phyloP scores from a whole-genome alignment of 1,140 invertebrate species.

The Drosophila pachea region DNA sequence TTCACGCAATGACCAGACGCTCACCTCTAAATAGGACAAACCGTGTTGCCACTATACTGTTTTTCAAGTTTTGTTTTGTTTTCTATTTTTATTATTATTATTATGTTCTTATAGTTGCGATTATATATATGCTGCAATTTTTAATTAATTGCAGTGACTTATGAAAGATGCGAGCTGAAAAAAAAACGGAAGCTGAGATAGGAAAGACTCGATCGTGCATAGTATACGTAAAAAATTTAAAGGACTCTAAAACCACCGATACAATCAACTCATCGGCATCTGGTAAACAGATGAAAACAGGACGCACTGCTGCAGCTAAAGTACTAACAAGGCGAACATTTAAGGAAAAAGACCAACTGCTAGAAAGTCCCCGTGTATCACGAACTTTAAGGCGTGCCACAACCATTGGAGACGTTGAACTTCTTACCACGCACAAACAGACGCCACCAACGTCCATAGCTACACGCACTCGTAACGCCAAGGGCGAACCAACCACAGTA shows the following conservation, averaged over 20 bases:
- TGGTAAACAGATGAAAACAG: constrained; percentile 13
- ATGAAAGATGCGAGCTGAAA: constrained; percentile 73
- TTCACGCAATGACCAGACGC: constrained; percentile 15
- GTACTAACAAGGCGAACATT: constrained; percentile 5
- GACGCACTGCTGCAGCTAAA: constrained; percentile 11
- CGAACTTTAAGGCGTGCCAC: constrained; percentile 21
- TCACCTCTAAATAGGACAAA: constrained; percentile 22
- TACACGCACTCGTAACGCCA: constrained; percentile 1
- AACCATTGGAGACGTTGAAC: constrained; percentile 15
- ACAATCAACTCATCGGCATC: constrained; percentile 10
- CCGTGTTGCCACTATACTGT: constrained; percentile 30
- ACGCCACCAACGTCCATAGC: constrained; percentile 3
- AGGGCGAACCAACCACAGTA: background rate
- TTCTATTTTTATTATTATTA: constrained; percentile 14
- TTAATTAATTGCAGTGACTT: constrained; percentile 42
- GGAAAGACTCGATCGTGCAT: constrained; percentile 67
- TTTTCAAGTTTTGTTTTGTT: constrained; percentile 37
- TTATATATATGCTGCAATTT: constrained; percentile 20
- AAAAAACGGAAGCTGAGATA: constrained; percentile 57
- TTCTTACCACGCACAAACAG: constrained; percentile 3
- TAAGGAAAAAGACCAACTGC: constrained; percentile 7
- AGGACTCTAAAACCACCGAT: constrained; percentile 26
- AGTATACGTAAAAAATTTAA: constrained; percentile 60
- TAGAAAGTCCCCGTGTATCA: background rate
- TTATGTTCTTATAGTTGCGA: constrained; percentile 5